These are phyloP conservation scores for Macropis europaea DNA, from an alignment of 2,888 invertebrate species.

Conservation along the genomic window DNA sequence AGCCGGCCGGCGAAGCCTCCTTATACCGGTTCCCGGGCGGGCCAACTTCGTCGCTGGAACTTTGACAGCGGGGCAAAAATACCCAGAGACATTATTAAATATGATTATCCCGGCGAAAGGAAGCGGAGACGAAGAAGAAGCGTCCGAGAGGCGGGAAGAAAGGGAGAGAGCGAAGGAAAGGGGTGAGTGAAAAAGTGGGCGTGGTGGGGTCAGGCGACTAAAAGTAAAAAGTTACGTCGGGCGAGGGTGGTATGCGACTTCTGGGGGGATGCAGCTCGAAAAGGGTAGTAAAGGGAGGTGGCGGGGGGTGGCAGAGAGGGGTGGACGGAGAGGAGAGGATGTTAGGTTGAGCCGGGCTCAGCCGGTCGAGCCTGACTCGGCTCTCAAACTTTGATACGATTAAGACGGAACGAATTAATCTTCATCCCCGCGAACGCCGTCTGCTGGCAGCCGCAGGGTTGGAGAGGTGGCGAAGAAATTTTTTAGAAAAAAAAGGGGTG, in stretches of 20 bases:
- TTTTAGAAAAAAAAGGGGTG: conserved; percentile 61
- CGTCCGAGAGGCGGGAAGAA: conserved; percentile 2
- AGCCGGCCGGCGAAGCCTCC: conserved; percentile 33
- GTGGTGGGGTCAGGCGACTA: conserved; percentile 47
- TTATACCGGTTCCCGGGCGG: conserved; percentile 37
- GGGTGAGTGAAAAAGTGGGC: conserved; percentile 49
- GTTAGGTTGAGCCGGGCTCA: conserved; percentile 68
- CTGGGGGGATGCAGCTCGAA: conserved; percentile 50
- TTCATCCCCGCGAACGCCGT: conserved; percentile 76
- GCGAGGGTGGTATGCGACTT: conserved; percentile 53
- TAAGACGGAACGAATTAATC: conserved; percentile 80
- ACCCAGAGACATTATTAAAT: conserved; percentile 78
- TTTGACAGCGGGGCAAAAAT: conserved; percentile 76
- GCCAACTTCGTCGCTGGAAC: conserved; percentile 66
- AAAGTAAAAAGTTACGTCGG: conserved; percentile 59
- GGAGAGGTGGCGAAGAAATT: conserved; percentile 69
- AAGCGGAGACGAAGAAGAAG: conserved; percentile 6
- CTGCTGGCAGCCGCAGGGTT: conserved; percentile 68
- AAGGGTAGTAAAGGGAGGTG: conserved; percentile 20
- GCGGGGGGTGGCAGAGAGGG: conserved; percentile 2
- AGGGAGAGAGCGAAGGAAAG: conserved; percentile 32
- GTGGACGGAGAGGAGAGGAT: conserved; percentile 40
- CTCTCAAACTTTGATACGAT: conserved; percentile 80
- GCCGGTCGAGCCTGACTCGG: conserved; percentile 70
- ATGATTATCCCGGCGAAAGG: conserved; percentile 65